These are phyloP conservation scores for Leptinotarsa undecemlineata DNA, from an alignment of 1,140 invertebrate species.

Conservation along the genomic window DNA sequence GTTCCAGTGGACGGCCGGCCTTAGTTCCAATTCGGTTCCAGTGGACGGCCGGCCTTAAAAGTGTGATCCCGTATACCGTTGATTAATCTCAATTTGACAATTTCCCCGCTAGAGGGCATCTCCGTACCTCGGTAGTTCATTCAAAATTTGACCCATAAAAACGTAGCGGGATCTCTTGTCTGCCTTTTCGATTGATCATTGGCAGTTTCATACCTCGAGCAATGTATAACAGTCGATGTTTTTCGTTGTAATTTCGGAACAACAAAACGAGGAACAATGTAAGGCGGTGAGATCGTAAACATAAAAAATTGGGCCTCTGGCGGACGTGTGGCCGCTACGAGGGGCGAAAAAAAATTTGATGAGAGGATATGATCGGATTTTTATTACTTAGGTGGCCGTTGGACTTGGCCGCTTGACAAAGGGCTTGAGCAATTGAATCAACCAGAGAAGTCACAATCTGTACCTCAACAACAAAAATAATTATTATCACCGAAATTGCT, in stretches of 20 bases:
- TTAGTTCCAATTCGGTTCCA: too few species aligned
- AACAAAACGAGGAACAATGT: constrained; percentile 17
- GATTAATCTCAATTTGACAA: not conserved
- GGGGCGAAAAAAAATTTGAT: not conserved
- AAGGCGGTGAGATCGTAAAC: constrained; percentile 9
- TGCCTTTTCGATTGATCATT: constrained; percentile 13
- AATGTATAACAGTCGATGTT: not conserved
- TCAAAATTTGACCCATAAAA: constrained; percentile 22
- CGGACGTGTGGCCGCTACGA: not conserved
- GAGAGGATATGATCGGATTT: too few species aligned
- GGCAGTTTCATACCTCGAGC: constrained; percentile 9
- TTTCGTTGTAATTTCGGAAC: constrained; percentile 3
- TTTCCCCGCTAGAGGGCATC: constrained; percentile 18
- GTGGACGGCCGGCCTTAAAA: too few species aligned
- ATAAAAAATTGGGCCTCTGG: not conserved
- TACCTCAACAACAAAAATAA: too few species aligned
- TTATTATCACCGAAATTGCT: too few species aligned
- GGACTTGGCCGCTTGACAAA: too few species aligned
- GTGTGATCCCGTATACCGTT: not conserved
- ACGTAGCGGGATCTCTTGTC: constrained; percentile 1
- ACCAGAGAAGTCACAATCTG: too few species aligned
- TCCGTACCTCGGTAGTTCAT: not conserved
- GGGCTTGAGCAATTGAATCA: too few species aligned
- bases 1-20: too few species aligned
- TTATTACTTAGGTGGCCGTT: too few species aligned